phyloP scores from a whole-genome alignment of 2,113 vertebrate species.

The Eurystomus gularis region DNA sequence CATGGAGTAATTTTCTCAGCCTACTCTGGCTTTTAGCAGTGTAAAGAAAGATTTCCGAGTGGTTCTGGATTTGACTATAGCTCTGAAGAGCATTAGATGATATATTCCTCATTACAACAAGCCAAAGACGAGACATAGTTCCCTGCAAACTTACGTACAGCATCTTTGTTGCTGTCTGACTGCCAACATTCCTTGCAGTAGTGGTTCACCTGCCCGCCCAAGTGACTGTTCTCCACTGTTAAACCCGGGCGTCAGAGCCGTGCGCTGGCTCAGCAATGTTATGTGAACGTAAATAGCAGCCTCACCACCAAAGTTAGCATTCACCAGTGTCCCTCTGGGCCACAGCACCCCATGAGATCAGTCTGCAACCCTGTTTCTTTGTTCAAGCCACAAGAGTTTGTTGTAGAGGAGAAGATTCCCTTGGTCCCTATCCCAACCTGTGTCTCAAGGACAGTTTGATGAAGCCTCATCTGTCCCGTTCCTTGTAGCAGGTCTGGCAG shows the following conservation, averaged over 20 bases:
- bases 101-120: not conserved
- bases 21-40: not conserved
- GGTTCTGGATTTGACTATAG: not conserved
- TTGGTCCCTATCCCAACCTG: not conserved
- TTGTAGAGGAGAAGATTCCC: not conserved
- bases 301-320: not conserved
- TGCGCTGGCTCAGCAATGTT: not conserved
- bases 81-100: not conserved
- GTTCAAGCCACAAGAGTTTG: not conserved
- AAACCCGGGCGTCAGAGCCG: not conserved
- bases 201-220: not conserved
- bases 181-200: fast-evolving
- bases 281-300: fast-evolving
- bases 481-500: not conserved
- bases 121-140: fast-evolving
- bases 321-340: fast-evolving
- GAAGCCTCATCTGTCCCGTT: not conserved
- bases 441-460: not conserved
- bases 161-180: not conserved
- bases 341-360: not conserved
- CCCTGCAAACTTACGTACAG: fast-evolving
- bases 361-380: not conserved
- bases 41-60: not conserved
- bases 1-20: not conserved
- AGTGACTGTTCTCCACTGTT: not conserved